Conservation (phyloP, 1,140 invertebrate genomes). For the Ganaspis sp. region DNA sequence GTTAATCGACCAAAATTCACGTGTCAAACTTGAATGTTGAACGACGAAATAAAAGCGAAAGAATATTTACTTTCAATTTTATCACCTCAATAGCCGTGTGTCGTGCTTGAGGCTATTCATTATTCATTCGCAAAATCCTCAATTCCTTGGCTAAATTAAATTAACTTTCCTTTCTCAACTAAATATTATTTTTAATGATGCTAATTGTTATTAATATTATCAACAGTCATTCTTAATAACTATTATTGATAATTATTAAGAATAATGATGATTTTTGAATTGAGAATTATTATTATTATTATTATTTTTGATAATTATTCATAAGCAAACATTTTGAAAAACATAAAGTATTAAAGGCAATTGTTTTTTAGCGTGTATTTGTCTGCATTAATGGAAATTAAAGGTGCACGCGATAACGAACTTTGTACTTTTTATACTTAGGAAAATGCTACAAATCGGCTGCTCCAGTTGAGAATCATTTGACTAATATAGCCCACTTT, state of each 20-base stretch:
- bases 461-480: not conserved
- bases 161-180: not conserved
- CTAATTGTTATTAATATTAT: not conserved
- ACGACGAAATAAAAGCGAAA: constrained; percentile 22
- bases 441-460: not conserved
- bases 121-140: not conserved
- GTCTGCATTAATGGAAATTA: constrained; percentile 41
- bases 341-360: constrained; percentile 41
- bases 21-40: constrained; percentile 23
- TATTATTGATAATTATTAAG: not conserved
- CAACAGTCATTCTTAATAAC: not conserved
- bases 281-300: not conserved
- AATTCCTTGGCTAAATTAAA: not conserved
- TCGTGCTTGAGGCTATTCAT: not conserved
- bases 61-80: not conserved
- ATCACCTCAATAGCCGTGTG: not conserved
- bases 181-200: not conserved
- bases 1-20: constrained; percentile 29
- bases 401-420: constrained; percentile 51
- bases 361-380: constrained; percentile 41
- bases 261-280: not conserved
- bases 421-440: constrained; percentile 59
- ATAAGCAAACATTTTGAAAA: constrained; percentile 29
- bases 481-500: not conserved
- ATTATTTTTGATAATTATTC: not conserved